Base-by-base conservation (phyloP, 1,140 invertebrate species). In the Drosophila melanogaster region DNA sequence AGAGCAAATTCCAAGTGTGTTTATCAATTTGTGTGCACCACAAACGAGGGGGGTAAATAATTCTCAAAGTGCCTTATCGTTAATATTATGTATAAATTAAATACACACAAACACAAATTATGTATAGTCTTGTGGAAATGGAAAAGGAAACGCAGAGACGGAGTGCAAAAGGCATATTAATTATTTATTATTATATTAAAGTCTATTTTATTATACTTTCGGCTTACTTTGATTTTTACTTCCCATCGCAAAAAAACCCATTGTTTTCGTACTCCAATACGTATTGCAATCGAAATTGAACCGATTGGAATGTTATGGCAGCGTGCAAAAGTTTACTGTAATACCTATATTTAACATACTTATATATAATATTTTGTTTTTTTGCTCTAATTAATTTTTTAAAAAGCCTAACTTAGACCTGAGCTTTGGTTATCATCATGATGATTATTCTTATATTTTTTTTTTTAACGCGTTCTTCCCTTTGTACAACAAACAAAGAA, bases 11-110 rank as follows among this genome's bases (percentile, higher is more conserved):
- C 38, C 57, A 66, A 47, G 62, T 73, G 58, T 43, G 57, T 60
- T 60, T 15, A 60, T 60, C 35, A 60, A 59, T 49, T 19, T 55
- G 35, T 40, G 53, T 65, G 44, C 44, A 47, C 14, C 22, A 14
- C 44, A 22, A 22, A 66, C 47, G 59, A 60, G 70, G 79, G 58
- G 74, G 67, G 73, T 76, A 57, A 77, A 64, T 74, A 87, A 86
- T 86, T 86, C 83, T 86, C 83, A 86, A 86, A 89, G 81, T 85
- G 81, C 81, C 81, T 85, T 85, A 85, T 85, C 84, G 58, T 76
- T 76, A 86, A 77, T 86, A 84, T 80, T 75, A 65, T 77, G 75
- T 58, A 72, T 67, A 35, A 61, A 79, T 54, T 60, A 59, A 59
- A 60, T 44, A 41, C 35, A 41, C n/a, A 41, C n/a, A 64, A 56